A percentile compares a stretch with the other conserved stretches of the same genome.
These are phyloP conservation scores for Sciaenops ocellatus DNA, from an alignment of 2,797 vertebrate species.

Conservation along the genomic window DNA sequence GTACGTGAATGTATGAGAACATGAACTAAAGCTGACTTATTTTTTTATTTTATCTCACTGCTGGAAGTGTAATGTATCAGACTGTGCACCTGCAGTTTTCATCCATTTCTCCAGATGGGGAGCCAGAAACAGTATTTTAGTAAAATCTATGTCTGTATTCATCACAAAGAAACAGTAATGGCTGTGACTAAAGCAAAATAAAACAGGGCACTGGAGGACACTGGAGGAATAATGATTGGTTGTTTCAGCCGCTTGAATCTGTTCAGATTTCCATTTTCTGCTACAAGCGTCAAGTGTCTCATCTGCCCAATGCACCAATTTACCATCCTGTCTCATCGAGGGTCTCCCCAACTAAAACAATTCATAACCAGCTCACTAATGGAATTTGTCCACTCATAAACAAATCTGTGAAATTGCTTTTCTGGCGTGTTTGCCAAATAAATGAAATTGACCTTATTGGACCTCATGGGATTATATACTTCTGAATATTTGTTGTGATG, in stretches of 20 bases:
- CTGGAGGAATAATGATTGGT: conserved; percentile 41
- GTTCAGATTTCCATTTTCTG: conserved; percentile 53
- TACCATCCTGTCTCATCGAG: conserved; percentile 16
- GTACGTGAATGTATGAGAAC: conserved; percentile 5
- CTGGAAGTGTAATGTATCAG: conserved; percentile 23
- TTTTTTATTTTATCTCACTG: conserved; percentile 23
- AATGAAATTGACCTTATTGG: conserved; percentile 22
- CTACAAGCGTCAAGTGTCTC: conserved; percentile 31
- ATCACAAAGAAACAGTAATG: conserved; percentile 55
- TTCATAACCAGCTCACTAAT: conserved; percentile 52
- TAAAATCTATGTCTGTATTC: conserved; percentile 26
- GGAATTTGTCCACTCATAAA: conserved; percentile 48
- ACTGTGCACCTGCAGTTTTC: conserved; percentile 46
- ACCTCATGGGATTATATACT: conserved; percentile 5
- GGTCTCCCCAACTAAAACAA: conserved; percentile 20
- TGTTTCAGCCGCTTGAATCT: conserved; percentile 36
- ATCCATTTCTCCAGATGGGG: conserved; percentile 32
- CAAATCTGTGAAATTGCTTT: conserved; percentile 55
- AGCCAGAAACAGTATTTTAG: conserved; percentile 25
- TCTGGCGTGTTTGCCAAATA: conserved; percentile 22
- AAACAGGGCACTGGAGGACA: conserved; percentile 37
- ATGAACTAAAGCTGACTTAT: conserved; percentile 28
- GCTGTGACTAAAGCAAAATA: conserved; percentile 53
- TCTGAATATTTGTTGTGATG: conserved; percentile 15
- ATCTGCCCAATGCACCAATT: conserved; percentile 52